Base-by-base conservation (phyloP, 1,140 invertebrate species). In the Drosophila parvula region DNA sequence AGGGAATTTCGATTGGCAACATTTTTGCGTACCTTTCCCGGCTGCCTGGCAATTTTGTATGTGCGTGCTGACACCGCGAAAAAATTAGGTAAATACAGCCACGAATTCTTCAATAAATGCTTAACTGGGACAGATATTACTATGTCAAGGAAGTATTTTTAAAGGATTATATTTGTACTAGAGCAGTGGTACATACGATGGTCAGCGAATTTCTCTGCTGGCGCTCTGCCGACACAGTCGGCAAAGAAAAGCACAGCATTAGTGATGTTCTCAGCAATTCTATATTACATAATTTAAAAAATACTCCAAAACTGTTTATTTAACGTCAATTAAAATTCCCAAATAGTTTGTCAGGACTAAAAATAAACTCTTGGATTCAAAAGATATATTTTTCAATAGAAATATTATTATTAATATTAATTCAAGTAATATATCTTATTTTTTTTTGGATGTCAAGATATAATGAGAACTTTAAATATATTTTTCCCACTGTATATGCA, bases 1-100 rank as follows among this genome's bases (percentile, higher is more conserved):
- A 75, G 65, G 67, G 68, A 78, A 86, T 86, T 86, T 86, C 83
- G 83, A 83, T 86, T 88, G 83, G 71, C 79, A 79, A 78, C 83
- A 77, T 86, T 86, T 86, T 86, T 88, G 83, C 76, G 83, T 88
- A 88, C 83, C 82, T 86, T 79, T 69, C 53, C 77, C 65, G 67
- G 63, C 55, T 70, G 55, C 74, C 73, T 43, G 56, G 64, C 50
- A 48, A 64, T 61, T 71, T 59, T 61, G 45, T 62, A 57, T 79
- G 48, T 40, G 50, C 60, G 45, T 56, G 22, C 32, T n/a, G 27
- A n/a, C 55, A 43, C 11, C 8, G 18, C 2, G 12, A 60, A 43
- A 63, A 30, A 11, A 2, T 3, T 0, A 11, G 3, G 0, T 0
- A 51, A 18, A 18, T 12, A 3, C 6, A 18, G 18, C 3, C 1